Base-by-base conservation (phyloP, 2,797 vertebrate genomes). In the Oryzias sinensis region DNA sequence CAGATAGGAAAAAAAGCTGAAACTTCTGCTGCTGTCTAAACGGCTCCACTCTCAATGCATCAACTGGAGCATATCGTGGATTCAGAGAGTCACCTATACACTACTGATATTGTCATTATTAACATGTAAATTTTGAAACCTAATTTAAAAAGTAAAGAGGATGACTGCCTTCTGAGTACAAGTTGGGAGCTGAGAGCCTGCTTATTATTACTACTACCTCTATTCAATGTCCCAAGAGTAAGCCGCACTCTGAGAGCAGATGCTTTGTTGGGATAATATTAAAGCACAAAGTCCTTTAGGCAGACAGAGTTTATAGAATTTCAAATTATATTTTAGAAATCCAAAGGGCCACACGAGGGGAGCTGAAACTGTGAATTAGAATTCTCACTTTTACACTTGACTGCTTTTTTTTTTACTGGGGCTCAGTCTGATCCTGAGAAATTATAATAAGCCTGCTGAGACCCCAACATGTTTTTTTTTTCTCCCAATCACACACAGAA, bases 121-220 rank as follows among this genome's bases (percentile, higher is more conserved):
- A 27, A 60, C 15, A 43, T 14, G 22, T 22, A 20, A 56, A 16
- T 29, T 47, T 58, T 27, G 20, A 49, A 43, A 22, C 37, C 56
- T 48, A 18, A 56, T 46, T 56, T 33, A 18, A 56, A 46, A 24
- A 14, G 43, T 53, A 24, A 16, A 53, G 6, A 41, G 18, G 16
- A 14, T 52, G 18, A 15, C 13, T 56, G 43, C 14, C 25, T 29
- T 27, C 25, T 18, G 40, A 53, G 41, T 25, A 7, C 20, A 27
- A 53, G 53, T 22, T 5, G 0, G 27, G 29, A 40, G 33, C 16
- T 27, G 50, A 29, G 33, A 22, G 33, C 16, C 17, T 27, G 44
- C 20, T 20, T 51, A 9, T 33, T 27, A 29, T n/a, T 49, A 49
- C 16, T 3, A 46, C 22, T 41, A 41, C 16, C 25, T 41, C n/a